Evolutionary conservation across 2,797 vertebrate genomes (phyloP).

Genomic region (Typhlichthys eigenmanni): DNA sequence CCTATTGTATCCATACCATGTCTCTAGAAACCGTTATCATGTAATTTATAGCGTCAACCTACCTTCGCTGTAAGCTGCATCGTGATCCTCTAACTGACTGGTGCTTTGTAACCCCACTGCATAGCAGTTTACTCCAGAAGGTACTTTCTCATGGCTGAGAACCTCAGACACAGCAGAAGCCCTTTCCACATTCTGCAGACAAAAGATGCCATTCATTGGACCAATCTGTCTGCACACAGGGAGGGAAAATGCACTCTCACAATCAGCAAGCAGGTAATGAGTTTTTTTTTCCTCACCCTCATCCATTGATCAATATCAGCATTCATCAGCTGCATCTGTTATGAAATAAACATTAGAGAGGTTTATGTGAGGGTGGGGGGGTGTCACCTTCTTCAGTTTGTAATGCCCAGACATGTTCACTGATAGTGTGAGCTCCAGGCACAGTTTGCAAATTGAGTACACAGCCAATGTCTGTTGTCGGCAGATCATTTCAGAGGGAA

Average conservation of each 20-base stretch:
- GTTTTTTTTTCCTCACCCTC: conserved; percentile 66
- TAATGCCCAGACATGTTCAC: conserved; percentile 27
- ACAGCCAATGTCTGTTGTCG: conserved; percentile 29
- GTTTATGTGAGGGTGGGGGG: conserved; percentile 10
- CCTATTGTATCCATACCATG: conserved; percentile 16
- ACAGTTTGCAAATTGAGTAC: conserved; percentile 31
- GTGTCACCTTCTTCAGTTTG: conserved; percentile 22
- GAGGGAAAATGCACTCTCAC: conserved; percentile 1
- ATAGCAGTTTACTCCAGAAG: conserved; percentile 33
- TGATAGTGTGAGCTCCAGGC: conserved; percentile 33
- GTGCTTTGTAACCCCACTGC: conserved; percentile 66
- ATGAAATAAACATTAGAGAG: conserved; percentile 27
- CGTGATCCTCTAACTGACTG: conserved; percentile 80
- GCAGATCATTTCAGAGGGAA: conserved; percentile 50
- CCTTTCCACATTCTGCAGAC: conserved; percentile 77
- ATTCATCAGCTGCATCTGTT: conserved; percentile 65
- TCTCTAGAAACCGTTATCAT: conserved; percentile 6
- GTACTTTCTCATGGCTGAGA: conserved; percentile 66
- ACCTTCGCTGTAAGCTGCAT: conserved; percentile 87
- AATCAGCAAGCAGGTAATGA: neutral
- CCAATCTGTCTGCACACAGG: neutral
- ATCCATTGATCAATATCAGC: conserved; percentile 75
- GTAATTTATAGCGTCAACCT: conserved; percentile 19
- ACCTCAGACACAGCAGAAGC: conserved; percentile 81
- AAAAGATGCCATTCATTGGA: neutral